Base-by-base conservation (phyloP, 2,113 vertebrate species). In the Pardalotus punctatus region DNA sequence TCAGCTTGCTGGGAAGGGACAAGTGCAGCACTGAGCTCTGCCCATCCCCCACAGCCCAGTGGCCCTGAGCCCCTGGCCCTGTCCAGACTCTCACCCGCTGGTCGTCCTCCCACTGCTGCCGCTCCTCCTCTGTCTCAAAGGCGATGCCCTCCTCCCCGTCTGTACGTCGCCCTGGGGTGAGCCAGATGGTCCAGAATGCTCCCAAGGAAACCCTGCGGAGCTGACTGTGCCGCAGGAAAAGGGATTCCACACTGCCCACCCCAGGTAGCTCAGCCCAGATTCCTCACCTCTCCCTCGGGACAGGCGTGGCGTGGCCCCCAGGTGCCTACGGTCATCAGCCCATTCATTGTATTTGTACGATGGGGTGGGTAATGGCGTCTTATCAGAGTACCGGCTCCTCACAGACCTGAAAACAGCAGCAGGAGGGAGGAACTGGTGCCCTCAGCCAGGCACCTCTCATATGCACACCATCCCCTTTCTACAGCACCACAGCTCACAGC, bases 321-420 rank as follows among this genome's bases (percentile, higher is more conserved):
- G 94, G 91, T 99, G 99, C 65, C 97, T 98, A 76, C 99, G 98
- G 95, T 99, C 99, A 33, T 99, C 99, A 13, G 99, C 99, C 99
- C 99, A 99, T 48, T 99, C 99, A 0, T 99, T 99, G 97, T 99
- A 99, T 87, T 99, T 99, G 94, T 99, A 99, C 0, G 99, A 99
- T 0, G 99, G 99, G 4, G 99, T 99, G 5, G 99, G 99, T 69
- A 99, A 89, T 0, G 99, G 99, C 0, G 99, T 99, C 95, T 99
- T 99, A 0, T 99, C 99, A 0, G 97, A 96, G 92, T 99, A 99
- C 43, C 97, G 98, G 91, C 98, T 98, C 97, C 98, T 99, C 69
- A 98, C 96, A 85, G 99, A 99, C 97, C 99, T 99, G 92, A 18
- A 62, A 57, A 87, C 35, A 40, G 92, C 28, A 94, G 22, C 8